These are phyloP conservation scores for Ophthalmolycus amberensis DNA, from an alignment of 2,113 vertebrate species.

Conservation along the genomic window DNA sequence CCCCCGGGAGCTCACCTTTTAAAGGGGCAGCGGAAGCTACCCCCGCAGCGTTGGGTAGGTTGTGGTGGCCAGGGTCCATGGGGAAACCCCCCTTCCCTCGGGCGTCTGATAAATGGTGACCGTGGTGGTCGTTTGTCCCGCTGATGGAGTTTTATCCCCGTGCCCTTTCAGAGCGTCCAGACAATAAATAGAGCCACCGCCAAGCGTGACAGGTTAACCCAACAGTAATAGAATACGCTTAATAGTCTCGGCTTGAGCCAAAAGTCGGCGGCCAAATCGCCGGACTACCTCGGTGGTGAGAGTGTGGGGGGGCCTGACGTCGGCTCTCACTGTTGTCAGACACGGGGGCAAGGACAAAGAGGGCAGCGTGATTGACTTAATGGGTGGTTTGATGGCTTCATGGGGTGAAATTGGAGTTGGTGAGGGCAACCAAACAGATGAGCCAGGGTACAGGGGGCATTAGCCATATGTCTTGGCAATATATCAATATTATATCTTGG, in stretches of 20 bases:
- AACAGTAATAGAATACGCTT: conserved; percentile 75
- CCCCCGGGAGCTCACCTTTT: conserved; percentile 43
- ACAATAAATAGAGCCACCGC: conserved; percentile 74
- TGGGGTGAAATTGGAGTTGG: conserved; percentile 63
- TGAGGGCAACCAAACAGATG: conserved; percentile 55
- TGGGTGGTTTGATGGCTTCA: conserved; percentile 72
- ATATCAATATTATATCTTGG: too few species aligned
- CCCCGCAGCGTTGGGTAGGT: not conserved
- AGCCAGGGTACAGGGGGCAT: conserved; percentile 41
- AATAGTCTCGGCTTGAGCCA: conserved; percentile 62
- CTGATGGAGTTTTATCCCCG: conserved; percentile 79
- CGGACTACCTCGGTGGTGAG: conserved; percentile 7
- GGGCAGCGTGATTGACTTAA: conserved; percentile 72
- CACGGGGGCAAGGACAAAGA: conserved; percentile 70
- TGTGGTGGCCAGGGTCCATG: not conserved
- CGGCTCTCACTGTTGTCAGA: conserved; percentile 54
- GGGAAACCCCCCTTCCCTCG: conserved; percentile 11
- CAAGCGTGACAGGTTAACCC: conserved; percentile 77
- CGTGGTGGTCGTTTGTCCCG: conserved; percentile 69
- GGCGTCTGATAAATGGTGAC: conserved; percentile 69
- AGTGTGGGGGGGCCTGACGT: conserved; percentile 16
- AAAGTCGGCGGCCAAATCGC: conserved; percentile 43
- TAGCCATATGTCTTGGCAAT: conserved; percentile 9
- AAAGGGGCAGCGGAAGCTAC: conserved; percentile 1
- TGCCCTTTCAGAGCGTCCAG: conserved; percentile 75